Evolutionary conservation across 2,797 vertebrate species (phyloP).

Genomic region (Sandelia bainsii): DNA sequence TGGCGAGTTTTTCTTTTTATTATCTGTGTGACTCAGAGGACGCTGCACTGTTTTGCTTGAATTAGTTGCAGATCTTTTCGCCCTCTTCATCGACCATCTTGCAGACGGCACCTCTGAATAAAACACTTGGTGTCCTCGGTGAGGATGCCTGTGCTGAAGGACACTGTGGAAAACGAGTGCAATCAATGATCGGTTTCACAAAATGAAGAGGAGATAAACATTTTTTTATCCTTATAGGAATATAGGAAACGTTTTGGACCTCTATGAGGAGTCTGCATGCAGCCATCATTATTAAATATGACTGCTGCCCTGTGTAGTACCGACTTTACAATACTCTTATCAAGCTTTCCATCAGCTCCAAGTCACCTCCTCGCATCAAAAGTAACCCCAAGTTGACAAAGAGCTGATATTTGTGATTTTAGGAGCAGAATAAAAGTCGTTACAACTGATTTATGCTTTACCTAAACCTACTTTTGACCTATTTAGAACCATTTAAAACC

Average conservation of each 20-base stretch:
- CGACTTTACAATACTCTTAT: conserved; percentile 20
- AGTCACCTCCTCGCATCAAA: conserved; percentile 4
- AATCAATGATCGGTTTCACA: conserved; percentile 50
- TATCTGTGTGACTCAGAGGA: conserved; percentile 1
- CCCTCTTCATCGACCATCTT: conserved; percentile 25
- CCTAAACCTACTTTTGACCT: too few species aligned
- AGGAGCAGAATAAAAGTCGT: not conserved
- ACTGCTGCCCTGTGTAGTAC: not conserved
- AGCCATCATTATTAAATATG: conserved; percentile 18
- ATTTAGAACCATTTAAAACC: not conserved
- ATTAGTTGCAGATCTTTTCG: not conserved
- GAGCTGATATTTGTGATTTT: not conserved
- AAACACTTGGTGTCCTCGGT: conserved; percentile 52
- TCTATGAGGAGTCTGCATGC: conserved; percentile 5
- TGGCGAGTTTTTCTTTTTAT: not conserved
- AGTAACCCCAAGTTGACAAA: not conserved
- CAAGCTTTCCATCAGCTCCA: conserved; percentile 4
- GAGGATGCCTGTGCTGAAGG: conserved; percentile 61
- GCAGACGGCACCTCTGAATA: conserved; percentile 34
- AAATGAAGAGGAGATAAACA: conserved; percentile 17
- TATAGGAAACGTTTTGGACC: conserved; percentile 27
- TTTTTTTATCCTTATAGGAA: conserved; percentile 17
- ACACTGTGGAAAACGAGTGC: conserved; percentile 43
- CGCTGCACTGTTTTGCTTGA: conserved; percentile 6
- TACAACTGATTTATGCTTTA: not conserved